These are phyloP conservation scores for Apodemia duryi DNA, from an alignment of 2,888 invertebrate species.

Conservation along the genomic window DNA sequence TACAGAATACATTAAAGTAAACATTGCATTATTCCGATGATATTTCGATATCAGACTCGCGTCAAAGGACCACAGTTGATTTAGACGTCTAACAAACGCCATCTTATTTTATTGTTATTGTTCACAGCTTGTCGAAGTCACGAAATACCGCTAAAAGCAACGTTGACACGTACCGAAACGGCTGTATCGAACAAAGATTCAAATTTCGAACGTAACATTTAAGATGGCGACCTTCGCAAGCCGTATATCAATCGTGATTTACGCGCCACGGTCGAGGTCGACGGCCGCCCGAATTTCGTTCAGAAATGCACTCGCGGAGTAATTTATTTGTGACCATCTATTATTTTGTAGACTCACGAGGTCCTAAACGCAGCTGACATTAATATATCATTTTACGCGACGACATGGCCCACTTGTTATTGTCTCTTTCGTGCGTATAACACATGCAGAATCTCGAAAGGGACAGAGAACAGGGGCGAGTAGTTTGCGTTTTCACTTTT, in stretches of 20 bases:
- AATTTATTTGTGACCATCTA: conserved; percentile 79
- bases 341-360: conserved; percentile 79
- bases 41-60: conserved; percentile 20
- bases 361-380: conserved; percentile 79
- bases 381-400: conserved; percentile 78
- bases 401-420: conserved; percentile 49
- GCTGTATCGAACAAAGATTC: conserved; percentile 65
- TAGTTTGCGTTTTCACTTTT: conserved; percentile 78
- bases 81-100: conserved; percentile 32
- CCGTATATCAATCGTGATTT: conserved; percentile 75
- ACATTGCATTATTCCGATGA: conserved; percentile 15
- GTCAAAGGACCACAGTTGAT: conserved; percentile 29
- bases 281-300: conserved; percentile 76
- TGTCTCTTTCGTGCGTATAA: conserved; percentile 43
- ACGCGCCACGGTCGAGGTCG: conserved; percentile 74
- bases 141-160: conserved; percentile 35
- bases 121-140: conserved; percentile 34
- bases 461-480: conserved; percentile 53
- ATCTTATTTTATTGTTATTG: conserved; percentile 37
- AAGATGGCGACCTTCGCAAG: conserved; percentile 77
- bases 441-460: conserved; percentile 37
- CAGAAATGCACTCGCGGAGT: conserved; percentile 75
- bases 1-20: conserved; percentile 11
- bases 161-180: conserved; percentile 50
- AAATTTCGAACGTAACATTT: conserved; percentile 70